Percentiles rank a stretch among this genome's conserved stretches.
These are phyloP conservation scores for Eidolon helvum DNA, from an alignment of 2,113 vertebrate species.

Conservation along the genomic window DNA sequence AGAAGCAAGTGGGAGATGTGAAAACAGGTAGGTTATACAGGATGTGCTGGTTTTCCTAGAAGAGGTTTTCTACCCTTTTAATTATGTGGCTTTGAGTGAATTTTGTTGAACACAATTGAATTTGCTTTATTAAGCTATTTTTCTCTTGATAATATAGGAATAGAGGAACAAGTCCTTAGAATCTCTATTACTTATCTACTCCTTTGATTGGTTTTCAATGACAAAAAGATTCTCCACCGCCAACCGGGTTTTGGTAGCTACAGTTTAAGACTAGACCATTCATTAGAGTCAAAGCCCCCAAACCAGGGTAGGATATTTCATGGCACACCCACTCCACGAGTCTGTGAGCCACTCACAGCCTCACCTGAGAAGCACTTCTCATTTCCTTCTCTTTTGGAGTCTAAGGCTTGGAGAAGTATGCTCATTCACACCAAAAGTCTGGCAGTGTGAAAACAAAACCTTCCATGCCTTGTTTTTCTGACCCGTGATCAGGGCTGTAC, in stretches of 20 bases:
- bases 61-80: neutral
- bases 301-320: neutral
- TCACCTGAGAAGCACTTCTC: neutral
- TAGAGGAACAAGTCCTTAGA: neutral
- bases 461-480: neutral
- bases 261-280: neutral
- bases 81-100: neutral
- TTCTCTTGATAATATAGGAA: neutral
- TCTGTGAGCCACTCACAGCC: neutral
- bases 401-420: neutral
- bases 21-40: neutral
- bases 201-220: neutral
- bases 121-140: neutral
- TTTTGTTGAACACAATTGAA: neutral
- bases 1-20: neutral
- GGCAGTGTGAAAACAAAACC: neutral
- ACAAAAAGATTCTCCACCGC: neutral
- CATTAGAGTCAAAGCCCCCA: neutral
- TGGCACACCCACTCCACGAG: neutral
- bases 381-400: neutral
- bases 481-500: neutral
- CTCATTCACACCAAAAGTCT: neutral
- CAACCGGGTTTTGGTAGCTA: neutral
- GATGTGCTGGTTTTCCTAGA: neutral
- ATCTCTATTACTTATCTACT: neutral